phyloP scores from a whole-genome alignment of 2,888 invertebrate species.

The Lepidochrysops patricia region DNA sequence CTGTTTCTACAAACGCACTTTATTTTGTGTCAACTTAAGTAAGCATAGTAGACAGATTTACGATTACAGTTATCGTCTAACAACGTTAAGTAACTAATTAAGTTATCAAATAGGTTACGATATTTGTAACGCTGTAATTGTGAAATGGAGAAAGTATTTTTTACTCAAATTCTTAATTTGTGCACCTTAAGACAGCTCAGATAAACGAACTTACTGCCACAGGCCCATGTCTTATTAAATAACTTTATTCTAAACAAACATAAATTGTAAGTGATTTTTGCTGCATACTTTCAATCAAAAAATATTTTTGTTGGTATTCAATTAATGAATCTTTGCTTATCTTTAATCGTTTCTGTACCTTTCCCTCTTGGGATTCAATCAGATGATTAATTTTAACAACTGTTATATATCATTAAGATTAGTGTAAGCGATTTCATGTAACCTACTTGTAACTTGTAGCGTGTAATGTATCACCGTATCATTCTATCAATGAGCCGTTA shows the following conservation, averaged over 20 bases:
- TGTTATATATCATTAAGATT: constrained; percentile 4
- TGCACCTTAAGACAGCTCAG: no score
- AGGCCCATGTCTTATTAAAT: neutral
- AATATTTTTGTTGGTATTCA: neutral
- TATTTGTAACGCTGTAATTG: constrained; percentile 13
- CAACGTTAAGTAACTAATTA: constrained; percentile 15
- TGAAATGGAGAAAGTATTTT: constrained; percentile 15
- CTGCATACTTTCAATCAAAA: neutral
- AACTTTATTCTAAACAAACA: no score
- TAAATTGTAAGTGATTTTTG: neutral
- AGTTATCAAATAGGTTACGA: constrained; percentile 14
- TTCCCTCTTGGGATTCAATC: neutral
- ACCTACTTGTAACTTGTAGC: neutral
- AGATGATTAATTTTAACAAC: neutral
- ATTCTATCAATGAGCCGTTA: neutral
- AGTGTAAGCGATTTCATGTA: neutral
- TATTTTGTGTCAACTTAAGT: neutral
- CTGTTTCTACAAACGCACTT: neutral
- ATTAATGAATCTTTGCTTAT: constrained; percentile 1
- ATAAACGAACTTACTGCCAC: no score
- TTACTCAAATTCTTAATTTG: neutral
- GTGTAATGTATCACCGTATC: neutral
- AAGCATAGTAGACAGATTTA: neutral
- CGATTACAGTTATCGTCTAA: neutral
- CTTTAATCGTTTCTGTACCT: neutral